Conservation (phyloP, 1,140 invertebrate genomes). For the Leptinotarsa texana region DNA sequence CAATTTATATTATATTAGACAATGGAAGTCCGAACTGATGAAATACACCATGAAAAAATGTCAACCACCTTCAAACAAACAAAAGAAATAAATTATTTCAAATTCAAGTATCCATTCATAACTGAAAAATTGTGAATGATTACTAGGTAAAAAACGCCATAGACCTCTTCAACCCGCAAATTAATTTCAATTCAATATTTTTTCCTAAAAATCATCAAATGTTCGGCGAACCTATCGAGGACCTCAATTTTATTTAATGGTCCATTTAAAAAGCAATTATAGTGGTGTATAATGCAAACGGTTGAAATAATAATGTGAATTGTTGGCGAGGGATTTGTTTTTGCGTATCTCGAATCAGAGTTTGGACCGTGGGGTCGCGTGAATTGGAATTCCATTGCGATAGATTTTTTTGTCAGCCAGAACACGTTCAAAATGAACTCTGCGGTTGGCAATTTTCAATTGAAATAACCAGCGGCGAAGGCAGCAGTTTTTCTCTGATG, state of each 20-base stretch:
- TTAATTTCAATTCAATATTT: neutral
- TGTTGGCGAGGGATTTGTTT: neutral
- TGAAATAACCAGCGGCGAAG: neutral
- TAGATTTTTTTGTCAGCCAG: neutral
- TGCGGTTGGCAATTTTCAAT: too few relatives aligned
- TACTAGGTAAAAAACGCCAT: too few relatives aligned
- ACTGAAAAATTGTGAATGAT: too few relatives aligned
- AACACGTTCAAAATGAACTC: neutral
- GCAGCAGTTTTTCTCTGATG: neutral
- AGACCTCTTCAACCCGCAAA: too few relatives aligned
- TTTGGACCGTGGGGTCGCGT: neutral
- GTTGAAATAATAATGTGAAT: constrained; percentile 10
- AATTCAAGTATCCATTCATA: too few relatives aligned
- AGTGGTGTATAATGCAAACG: neutral
- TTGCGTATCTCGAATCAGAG: constrained; percentile 5
- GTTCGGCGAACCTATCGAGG: neutral
- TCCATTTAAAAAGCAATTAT: constrained; percentile 20
- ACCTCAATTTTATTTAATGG: constrained; percentile 7
- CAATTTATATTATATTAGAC: too few relatives aligned
- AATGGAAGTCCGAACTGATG: too few relatives aligned
- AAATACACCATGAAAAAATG: too few relatives aligned
- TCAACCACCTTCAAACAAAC: too few relatives aligned
- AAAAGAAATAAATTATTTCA: too few relatives aligned
- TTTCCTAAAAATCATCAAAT: constrained; percentile 1
- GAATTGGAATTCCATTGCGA: neutral